phyloP scores from a whole-genome alignment of 64 coral and sea anemone genomes.

The Acropora yongei region DNA sequence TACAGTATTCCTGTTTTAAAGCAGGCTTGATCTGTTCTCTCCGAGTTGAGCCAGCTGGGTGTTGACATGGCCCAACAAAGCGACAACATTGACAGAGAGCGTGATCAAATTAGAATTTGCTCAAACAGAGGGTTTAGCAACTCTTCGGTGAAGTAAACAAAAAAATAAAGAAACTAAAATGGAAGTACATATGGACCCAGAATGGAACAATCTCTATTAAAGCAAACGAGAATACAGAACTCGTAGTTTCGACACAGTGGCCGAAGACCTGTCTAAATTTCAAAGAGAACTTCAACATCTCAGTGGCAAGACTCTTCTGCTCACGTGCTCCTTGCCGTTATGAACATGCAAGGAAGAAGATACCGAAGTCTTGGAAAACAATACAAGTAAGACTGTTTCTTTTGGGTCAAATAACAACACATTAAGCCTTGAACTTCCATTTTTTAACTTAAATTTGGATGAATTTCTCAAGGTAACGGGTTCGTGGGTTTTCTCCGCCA shows the following conservation, averaged over 20 bases:
- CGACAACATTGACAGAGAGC: too few relatives aligned
- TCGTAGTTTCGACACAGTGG: not conserved
- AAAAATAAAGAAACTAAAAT: slow-evolving; percentile 22
- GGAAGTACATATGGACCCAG: slow-evolving; percentile 66
- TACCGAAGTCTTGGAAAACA: too few relatives aligned
- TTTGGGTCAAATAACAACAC: not conserved
- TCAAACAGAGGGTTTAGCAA: not conserved
- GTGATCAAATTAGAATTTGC: too few relatives aligned
- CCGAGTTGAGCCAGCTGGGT: slow-evolving; percentile 2
- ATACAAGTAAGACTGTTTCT: not conserved
- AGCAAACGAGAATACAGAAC: not conserved
- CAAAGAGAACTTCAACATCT: too few relatives aligned
- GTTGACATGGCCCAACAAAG: not conserved
- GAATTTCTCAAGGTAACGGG: slow-evolving; percentile 25
- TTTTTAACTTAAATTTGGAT: not conserved
- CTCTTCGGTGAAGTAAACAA: slow-evolving; percentile 57
- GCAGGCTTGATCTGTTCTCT: slow-evolving; percentile 45
- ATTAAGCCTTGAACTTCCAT: not conserved
- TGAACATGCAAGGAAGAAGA: too few relatives aligned
- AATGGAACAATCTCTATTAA: slow-evolving; percentile 59
- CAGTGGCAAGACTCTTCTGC: too few relatives aligned
- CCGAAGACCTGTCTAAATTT: slow-evolving; percentile 29
- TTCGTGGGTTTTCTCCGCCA: slow-evolving; percentile 3
- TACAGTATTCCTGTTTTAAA: slow-evolving; percentile 19
- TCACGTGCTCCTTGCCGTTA: too few relatives aligned